A percentile compares a stretch with the other conserved stretches of the same genome.
These are phyloP conservation scores for Zophobas atratus DNA, from an alignment of 1,140 invertebrate genomes.

Conservation along the genomic window DNA sequence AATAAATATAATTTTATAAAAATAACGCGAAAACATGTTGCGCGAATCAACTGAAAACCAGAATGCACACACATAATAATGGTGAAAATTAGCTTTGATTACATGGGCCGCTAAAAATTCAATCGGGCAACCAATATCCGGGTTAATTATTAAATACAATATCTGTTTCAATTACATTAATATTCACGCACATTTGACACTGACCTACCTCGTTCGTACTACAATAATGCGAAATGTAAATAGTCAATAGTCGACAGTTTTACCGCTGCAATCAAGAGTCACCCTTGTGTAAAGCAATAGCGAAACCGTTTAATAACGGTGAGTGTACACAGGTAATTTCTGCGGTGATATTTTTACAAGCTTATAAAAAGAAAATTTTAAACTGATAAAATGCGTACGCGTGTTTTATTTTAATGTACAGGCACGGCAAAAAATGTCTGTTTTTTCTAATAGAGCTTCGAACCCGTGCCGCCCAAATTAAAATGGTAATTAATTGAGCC, in stretches of 20 bases:
- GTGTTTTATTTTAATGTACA: no score
- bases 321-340: background rate
- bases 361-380: no score
- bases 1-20: conserved; percentile 19
- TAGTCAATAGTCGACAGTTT: conserved; percentile 37
- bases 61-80: conserved; percentile 41
- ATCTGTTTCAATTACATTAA: conserved; percentile 66
- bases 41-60: conserved; percentile 25
- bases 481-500: conserved; percentile 30
- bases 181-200: conserved; percentile 66
- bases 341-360: background rate
- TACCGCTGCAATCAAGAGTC: background rate
- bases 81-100: conserved; percentile 47
- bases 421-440: no score
- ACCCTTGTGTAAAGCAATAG: no score
- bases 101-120: conserved; percentile 59
- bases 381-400: no score
- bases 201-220: conserved; percentile 60
- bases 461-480: background rate
- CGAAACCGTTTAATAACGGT: no score
- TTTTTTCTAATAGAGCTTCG: background rate
- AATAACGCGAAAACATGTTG: conserved; percentile 7
- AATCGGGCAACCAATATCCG: conserved; percentile 56
- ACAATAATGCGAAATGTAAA: conserved; percentile 52
- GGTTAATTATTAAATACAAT: conserved; percentile 64